These are phyloP conservation scores for Aplochiton taeniatus DNA, from an alignment of 2,797 vertebrate species.

Conservation along the genomic window DNA sequence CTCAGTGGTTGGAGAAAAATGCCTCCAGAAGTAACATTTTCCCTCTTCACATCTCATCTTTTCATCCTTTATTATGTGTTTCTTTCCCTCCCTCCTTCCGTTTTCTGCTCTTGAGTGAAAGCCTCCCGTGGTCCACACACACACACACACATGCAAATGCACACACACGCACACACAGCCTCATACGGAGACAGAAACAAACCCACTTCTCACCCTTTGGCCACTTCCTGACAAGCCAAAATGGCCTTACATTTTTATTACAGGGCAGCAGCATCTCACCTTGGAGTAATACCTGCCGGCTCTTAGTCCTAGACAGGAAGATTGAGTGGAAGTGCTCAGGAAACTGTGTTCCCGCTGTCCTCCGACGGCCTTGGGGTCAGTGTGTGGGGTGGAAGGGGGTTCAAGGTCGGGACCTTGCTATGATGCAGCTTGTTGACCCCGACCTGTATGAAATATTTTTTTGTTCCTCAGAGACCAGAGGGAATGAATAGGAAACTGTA, in stretches of 20 bases:
- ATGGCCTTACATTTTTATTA: background rate
- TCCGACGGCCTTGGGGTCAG: conserved; percentile 17
- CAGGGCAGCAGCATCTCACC: background rate
- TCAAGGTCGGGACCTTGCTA: conserved; percentile 46
- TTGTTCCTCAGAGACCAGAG: background rate
- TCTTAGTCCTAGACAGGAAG: conserved; percentile 33
- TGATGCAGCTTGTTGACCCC: conserved; percentile 47
- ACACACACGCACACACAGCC: conserved; percentile 17
- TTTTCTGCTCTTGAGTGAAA: conserved; percentile 1
- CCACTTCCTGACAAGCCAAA: conserved; percentile 18
- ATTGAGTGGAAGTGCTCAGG: conserved; percentile 28
- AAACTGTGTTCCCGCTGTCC: conserved; percentile 35
- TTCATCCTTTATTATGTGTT: conserved; percentile 71
- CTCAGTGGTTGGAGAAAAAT: conserved; percentile 75
- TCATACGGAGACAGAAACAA: background rate
- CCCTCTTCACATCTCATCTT: conserved; percentile 78
- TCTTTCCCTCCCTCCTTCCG: conserved; percentile 2
- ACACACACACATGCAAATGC: background rate
- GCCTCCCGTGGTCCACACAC: conserved; percentile 15
- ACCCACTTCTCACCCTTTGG: conserved; percentile 2
- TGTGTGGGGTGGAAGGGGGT: background rate
- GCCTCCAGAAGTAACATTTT: conserved; percentile 80
- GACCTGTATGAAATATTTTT: conserved; percentile 32
- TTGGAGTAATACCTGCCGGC: conserved; percentile 3
- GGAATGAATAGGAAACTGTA: background rate